Evolutionary conservation across 1,140 invertebrate species (phyloP).

Genomic region (Mactra quadrangularis): DNA sequence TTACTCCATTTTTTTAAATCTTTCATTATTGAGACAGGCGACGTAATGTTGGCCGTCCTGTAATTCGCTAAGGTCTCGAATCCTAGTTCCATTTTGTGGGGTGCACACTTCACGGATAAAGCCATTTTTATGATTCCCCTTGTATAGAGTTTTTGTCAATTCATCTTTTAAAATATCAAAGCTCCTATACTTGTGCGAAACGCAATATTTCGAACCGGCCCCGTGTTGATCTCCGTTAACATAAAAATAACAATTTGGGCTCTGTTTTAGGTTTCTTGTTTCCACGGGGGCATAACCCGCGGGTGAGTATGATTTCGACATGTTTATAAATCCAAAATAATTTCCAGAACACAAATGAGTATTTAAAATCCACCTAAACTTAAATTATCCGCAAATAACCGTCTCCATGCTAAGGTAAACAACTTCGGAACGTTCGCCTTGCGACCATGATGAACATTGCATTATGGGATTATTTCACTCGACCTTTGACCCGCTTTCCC

Average conservation of each 20-base stretch:
- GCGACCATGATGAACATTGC: slow-evolving; percentile 49
- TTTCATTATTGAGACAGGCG: slow-evolving; percentile 32
- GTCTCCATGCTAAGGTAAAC: slow-evolving; percentile 53
- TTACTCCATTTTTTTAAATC: slow-evolving; percentile 42
- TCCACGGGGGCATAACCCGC: slow-evolving; percentile 28
- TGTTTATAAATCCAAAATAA: neutral
- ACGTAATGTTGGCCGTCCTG: slow-evolving; percentile 44
- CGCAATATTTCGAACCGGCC: slow-evolving; percentile 8
- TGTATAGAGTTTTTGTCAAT: slow-evolving; percentile 18
- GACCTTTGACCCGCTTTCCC: slow-evolving; percentile 58
- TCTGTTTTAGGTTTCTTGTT: slow-evolving; percentile 31
- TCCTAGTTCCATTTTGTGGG: slow-evolving; percentile 17
- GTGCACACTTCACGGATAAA: slow-evolving; percentile 49
- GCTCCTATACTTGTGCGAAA: slow-evolving; percentile 43
- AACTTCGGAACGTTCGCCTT: slow-evolving; percentile 53
- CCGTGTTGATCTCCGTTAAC: slow-evolving; percentile 24
- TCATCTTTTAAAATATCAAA: slow-evolving; percentile 56
- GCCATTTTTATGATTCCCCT: neutral
- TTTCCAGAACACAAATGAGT: neutral
- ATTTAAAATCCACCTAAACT: neutral
- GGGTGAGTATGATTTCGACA: slow-evolving; percentile 9
- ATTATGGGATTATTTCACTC: slow-evolving; percentile 47
- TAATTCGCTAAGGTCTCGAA: slow-evolving; percentile 14
- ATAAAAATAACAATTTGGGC: slow-evolving; percentile 47
- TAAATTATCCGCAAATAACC: slow-evolving; percentile 34